These are phyloP conservation scores for Rhabdornis inornatus DNA, from an alignment of 2,113 vertebrate genomes.

Conservation along the genomic window DNA sequence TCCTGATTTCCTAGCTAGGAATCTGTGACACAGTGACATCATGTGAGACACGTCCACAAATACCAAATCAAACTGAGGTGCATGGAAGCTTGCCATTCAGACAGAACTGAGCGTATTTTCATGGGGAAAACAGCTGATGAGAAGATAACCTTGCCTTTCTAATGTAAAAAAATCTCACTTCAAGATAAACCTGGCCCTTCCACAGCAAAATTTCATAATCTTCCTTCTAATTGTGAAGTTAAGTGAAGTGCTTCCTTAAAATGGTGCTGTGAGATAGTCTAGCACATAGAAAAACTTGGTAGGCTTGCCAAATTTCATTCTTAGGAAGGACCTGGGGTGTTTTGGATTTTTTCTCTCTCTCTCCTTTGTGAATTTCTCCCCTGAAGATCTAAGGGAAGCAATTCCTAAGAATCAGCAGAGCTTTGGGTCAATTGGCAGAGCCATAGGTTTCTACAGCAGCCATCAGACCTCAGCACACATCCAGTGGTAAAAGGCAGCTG, in stretches of 20 bases:
- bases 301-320: neutral
- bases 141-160: neutral
- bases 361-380: neutral
- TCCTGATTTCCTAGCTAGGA: neutral
- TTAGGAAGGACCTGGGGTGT: neutral
- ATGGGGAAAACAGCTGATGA: neutral
- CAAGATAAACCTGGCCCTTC: neutral
- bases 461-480: neutral
- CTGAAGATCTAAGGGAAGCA: neutral
- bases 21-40: neutral
- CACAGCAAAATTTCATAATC: neutral
- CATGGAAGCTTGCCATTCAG: neutral
- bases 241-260: neutral
- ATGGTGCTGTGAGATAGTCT: neutral
- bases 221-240: neutral
- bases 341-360: neutral
- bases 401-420: neutral
- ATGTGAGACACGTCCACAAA: neutral
- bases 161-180: neutral
- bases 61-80: neutral
- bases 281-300: neutral
- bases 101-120: neutral
- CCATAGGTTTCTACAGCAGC: neutral
- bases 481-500: too few species aligned
- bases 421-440: neutral